Conservation (phyloP, 1,140 invertebrate species). For the Drosophila busckii region DNA sequence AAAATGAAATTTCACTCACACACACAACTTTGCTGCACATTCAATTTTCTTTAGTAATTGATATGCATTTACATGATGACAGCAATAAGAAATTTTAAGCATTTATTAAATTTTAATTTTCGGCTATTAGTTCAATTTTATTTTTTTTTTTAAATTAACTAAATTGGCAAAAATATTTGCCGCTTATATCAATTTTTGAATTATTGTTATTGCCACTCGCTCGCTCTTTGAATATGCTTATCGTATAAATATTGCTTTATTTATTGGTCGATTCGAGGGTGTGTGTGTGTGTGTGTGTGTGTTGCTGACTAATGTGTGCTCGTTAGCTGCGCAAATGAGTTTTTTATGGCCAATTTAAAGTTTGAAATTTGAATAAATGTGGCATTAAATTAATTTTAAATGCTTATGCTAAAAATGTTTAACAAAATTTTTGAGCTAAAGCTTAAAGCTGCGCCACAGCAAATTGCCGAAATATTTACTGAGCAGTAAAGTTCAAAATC, state of each 20-base stretch:
- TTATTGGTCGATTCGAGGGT: constrained; percentile 58
- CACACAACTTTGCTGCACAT: constrained; percentile 6
- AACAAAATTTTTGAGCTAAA: too few species aligned
- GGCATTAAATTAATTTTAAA: constrained; percentile 10
- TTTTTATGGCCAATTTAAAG: constrained; percentile 45
- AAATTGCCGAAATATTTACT: too few species aligned
- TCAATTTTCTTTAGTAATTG: not conserved
- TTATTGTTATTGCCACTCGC: constrained; percentile 50
- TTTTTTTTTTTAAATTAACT: constrained; percentile 61
- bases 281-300: not conserved
- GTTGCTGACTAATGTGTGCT: constrained; percentile 37
- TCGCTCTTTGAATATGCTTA: constrained; percentile 50
- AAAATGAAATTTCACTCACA: not conserved
- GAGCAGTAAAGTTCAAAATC: too few species aligned
- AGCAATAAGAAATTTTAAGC: too few species aligned
- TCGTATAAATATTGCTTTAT: constrained; percentile 64
- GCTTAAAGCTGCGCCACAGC: too few species aligned
- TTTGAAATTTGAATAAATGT: constrained; percentile 12
- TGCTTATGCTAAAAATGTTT: not conserved
- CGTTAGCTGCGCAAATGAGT: constrained; percentile 57
- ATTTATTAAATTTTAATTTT: constrained; percentile 18
- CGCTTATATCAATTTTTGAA: constrained; percentile 41
- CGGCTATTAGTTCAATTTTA: constrained; percentile 25
- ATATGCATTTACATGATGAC: constrained; percentile 16
- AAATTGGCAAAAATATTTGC: constrained; percentile 26